These are phyloP conservation scores for Diplazon laetatorius DNA, from an alignment of 2,888 invertebrate genomes.

Conservation along the genomic window DNA sequence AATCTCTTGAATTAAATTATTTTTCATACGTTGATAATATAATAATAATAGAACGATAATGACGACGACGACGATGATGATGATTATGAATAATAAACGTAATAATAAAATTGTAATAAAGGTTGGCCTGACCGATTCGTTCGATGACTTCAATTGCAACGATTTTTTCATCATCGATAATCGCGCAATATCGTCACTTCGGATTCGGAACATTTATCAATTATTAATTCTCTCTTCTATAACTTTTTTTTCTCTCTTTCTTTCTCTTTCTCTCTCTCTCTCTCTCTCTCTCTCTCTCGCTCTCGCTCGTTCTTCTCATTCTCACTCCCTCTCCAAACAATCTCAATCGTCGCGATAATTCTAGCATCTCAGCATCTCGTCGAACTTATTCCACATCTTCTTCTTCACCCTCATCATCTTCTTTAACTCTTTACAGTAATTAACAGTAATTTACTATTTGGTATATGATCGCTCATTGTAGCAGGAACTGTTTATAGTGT, in stretches of 20 bases:
- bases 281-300: slow-evolving; percentile 38
- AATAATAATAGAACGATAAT: slow-evolving; percentile 46
- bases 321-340: slow-evolving; percentile 39
- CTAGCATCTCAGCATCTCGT: slow-evolving; percentile 57
- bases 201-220: slow-evolving; percentile 48
- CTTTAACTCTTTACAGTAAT: slow-evolving; percentile 64
- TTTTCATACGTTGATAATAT: slow-evolving; percentile 33
- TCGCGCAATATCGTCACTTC: slow-evolving; percentile 33
- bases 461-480: slow-evolving; percentile 78
- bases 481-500: slow-evolving; percentile 79
- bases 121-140: slow-evolving; percentile 58
- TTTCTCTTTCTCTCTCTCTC: slow-evolving; percentile 11
- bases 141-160: slow-evolving; percentile 49
- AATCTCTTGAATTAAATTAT: slow-evolving; percentile 27
- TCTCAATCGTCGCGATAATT: slow-evolving; percentile 63
- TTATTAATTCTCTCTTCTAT: slow-evolving; percentile 55
- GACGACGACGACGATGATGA: slow-evolving; percentile 31
- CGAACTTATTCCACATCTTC: too few relatives aligned
- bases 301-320: slow-evolving; percentile 43
- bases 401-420: too few relatives aligned
- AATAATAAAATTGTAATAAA: slow-evolving; percentile 56
- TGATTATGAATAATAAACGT: slow-evolving; percentile 31
- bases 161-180: slow-evolving; percentile 33
- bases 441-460: slow-evolving; percentile 75
- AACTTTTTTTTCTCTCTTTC: slow-evolving; percentile 14